Percentiles rank a stretch among this genome's conserved stretches.
phyloP scores from a whole-genome alignment of 2,888 invertebrate species.

The Eurytoma californica region DNA sequence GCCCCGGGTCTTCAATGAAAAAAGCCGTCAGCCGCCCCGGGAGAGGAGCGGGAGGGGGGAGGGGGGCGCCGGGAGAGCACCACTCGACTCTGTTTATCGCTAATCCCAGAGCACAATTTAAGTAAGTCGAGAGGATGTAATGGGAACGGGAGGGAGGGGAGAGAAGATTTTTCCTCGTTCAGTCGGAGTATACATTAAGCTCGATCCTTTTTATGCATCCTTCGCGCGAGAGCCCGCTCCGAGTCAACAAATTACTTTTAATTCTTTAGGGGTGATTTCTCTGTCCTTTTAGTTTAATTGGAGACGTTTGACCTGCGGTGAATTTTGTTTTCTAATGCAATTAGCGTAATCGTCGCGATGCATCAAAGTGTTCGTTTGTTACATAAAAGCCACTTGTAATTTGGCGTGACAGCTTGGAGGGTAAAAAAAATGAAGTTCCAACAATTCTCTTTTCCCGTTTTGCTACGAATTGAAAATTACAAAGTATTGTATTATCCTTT shows the following conservation, averaged over 20 bases:
- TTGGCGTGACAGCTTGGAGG: too few species aligned
- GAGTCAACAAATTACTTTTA: conserved; percentile 41
- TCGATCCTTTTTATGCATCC: conserved; percentile 32
- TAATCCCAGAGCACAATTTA: conserved; percentile 39
- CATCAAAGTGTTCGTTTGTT: conserved; percentile 12
- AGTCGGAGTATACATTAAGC: conserved; percentile 11
- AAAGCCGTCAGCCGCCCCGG: not conserved
- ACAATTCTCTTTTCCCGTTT: too few species aligned
- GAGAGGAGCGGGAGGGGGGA: not conserved
- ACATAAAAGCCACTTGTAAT: not conserved
- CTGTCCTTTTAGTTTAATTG: conserved; percentile 32
- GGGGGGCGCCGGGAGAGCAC: not conserved
- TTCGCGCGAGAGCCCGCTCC: not conserved
- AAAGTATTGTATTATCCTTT: too few species aligned
- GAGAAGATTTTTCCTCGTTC: not conserved
- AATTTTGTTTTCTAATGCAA: conserved; percentile 43
- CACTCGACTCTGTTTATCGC: conserved; percentile 34
- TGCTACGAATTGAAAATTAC: too few species aligned
- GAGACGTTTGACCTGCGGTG: conserved; percentile 8
- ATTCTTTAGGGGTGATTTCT: conserved; percentile 33
- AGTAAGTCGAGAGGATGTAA: conserved; percentile 27
- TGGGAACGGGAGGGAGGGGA: not conserved
- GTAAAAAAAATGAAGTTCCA: too few species aligned
- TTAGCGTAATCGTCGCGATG: conserved; percentile 26
- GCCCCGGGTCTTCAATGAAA: conserved; percentile 16